Conservation (phyloP, 2,888 invertebrate species). For the Bombyx huttoni region DNA sequence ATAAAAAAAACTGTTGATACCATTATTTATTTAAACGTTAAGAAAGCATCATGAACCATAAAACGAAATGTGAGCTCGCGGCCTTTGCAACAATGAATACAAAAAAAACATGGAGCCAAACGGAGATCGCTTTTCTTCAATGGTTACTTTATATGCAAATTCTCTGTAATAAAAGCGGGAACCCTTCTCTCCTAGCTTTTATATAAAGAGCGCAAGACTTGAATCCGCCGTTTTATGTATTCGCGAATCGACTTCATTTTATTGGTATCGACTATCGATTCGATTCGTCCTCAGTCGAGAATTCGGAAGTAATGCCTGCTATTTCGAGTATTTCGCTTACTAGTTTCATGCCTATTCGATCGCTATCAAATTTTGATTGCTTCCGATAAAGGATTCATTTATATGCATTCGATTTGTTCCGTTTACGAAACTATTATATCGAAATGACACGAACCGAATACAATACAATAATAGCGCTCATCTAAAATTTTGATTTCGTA, state of each 20-base stretch:
- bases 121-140: slow-evolving; percentile 70
- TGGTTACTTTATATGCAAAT: slow-evolving; percentile 74
- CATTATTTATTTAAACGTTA: slow-evolving; percentile 61
- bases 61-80: slow-evolving; percentile 49
- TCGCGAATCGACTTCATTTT: slow-evolving; percentile 67
- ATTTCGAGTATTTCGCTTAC: slow-evolving; percentile 49
- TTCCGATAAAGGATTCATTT: slow-evolving; percentile 39
- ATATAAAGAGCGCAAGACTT: slow-evolving; percentile 59
- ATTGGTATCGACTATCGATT: slow-evolving; percentile 69
- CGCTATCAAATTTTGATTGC: slow-evolving; percentile 58
- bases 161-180: slow-evolving; percentile 64
- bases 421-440: slow-evolving; percentile 15
- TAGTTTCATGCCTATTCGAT: slow-evolving; percentile 51
- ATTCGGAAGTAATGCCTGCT: slow-evolving; percentile 59
- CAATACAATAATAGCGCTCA: slow-evolving; percentile 5
- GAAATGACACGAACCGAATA: slow-evolving; percentile 16
- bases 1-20: slow-evolving; percentile 51
- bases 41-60: slow-evolving; percentile 60
- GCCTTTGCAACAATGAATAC: slow-evolving; percentile 67
- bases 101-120: slow-evolving; percentile 53
- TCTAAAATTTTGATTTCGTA: slow-evolving; percentile 8
- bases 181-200: slow-evolving; percentile 67
- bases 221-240: slow-evolving; percentile 68
- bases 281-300: slow-evolving; percentile 41
- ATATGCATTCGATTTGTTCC: slow-evolving; percentile 34